phyloP scores from a whole-genome alignment of 2,888 invertebrate genomes.

The Melanotus villosus region DNA sequence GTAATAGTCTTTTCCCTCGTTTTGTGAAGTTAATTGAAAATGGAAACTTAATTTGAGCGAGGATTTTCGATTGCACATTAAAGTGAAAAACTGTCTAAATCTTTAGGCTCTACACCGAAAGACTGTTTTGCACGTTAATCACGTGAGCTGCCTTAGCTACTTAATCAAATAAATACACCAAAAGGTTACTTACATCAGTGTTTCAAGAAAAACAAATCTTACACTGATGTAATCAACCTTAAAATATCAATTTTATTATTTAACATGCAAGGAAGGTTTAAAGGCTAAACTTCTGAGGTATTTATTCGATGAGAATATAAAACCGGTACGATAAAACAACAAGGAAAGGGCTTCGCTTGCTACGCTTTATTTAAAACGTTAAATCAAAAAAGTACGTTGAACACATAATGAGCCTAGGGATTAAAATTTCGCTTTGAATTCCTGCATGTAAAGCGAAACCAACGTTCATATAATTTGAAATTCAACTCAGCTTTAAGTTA shows the following conservation, averaged over 20 bases:
- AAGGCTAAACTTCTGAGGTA: neutral
- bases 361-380: constrained; percentile 7
- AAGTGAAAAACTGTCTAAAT: neutral
- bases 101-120: too few relatives aligned
- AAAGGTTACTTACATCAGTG: too few relatives aligned
- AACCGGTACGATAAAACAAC: neutral
- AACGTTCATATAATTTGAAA: constrained; percentile 51
- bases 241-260: neutral
- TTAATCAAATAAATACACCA: too few relatives aligned
- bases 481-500: constrained; percentile 55
- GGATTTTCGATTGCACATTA: constrained; percentile 1
- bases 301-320: neutral
- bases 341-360: too few relatives aligned
- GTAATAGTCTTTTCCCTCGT: constrained; percentile 34
- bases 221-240: too few relatives aligned
- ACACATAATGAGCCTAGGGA: constrained; percentile 46
- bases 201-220: too few relatives aligned
- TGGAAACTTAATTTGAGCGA: constrained; percentile 27
- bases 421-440: constrained; percentile 48
- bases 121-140: too few relatives aligned
- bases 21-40: constrained; percentile 41
- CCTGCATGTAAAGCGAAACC: constrained; percentile 49
- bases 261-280: constrained; percentile 13
- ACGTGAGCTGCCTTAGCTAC: too few relatives aligned
- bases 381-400: constrained; percentile 36